These are phyloP conservation scores for Rambutsinella grinnellia DNA, from an alignment of 2,888 invertebrate species.

Conservation along the genomic window DNA sequence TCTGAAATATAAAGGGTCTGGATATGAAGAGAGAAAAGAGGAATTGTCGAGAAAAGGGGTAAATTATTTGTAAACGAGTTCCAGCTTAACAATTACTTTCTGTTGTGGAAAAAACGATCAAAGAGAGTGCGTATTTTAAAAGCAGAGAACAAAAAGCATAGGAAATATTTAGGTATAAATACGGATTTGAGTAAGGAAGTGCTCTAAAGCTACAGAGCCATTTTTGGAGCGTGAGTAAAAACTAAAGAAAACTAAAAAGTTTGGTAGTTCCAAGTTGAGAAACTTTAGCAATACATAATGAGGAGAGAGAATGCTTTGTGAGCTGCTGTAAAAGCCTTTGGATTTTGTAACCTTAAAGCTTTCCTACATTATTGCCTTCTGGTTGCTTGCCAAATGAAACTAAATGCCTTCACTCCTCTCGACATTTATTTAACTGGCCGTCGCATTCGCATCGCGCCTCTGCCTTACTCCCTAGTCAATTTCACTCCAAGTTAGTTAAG, in stretches of 20 bases:
- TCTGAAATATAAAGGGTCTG: slow-evolving; percentile 3
- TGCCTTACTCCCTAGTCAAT: background rate
- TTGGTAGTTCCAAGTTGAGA: slow-evolving; percentile 51
- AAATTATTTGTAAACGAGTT: background rate
- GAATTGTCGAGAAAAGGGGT: background rate
- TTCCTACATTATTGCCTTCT: slow-evolving; percentile 46
- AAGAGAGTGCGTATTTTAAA: too few species aligned
- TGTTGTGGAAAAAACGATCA: background rate
- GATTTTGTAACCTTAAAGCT: slow-evolving; percentile 35
- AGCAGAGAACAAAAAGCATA: background rate
- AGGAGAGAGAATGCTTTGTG: slow-evolving; percentile 44
- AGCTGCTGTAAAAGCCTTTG: slow-evolving; percentile 45
- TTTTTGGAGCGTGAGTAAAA: background rate
- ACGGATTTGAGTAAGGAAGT: too few species aligned
- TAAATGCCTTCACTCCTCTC: slow-evolving; percentile 49
- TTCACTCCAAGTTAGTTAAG: background rate
- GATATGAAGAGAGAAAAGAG: background rate
- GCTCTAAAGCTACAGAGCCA: too few species aligned
- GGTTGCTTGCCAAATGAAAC: slow-evolving; percentile 55
- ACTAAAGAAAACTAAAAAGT: slow-evolving; percentile 38
- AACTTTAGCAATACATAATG: slow-evolving; percentile 56
- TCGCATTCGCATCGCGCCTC: background rate
- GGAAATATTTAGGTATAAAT: background rate
- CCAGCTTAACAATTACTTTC: background rate
- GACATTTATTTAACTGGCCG: slow-evolving; percentile 50